Base-by-base conservation (phyloP, 1,140 invertebrate species). In the Listronotus bonariensis region DNA sequence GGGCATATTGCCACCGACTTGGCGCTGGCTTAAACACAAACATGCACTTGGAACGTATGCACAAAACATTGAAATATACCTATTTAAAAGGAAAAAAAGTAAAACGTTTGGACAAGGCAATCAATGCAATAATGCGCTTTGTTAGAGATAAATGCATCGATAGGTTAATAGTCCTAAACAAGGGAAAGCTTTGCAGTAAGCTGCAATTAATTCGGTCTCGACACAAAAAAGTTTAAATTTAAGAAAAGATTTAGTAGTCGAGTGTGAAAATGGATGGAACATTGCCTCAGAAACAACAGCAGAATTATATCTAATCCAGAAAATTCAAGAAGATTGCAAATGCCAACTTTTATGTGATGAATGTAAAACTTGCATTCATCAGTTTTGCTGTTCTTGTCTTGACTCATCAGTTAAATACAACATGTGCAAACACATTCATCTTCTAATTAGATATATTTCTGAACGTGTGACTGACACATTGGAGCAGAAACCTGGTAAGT, bases 401-500 rank as follows among this genome's bases (percentile, higher is more conserved):
- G 66, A 70, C 54, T 49, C 31, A 0, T 36, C 5, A 10, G 41
- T 70, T 14, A 32, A 46, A 32, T 65, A 57, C 56, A 70, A 68
- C 46, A 70, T 68, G 66, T 70, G 69, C 31, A 68, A 70, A 58
- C 67, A 70, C 38, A 66, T 68, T 17, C 61, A 70, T 31, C 20
- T 26, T 26, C 20, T 26, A 26, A 26, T 26, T 5, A 26, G 20
- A 5, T 26, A 26, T 26, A 26, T 26, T 26, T 26, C 20, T 26
- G 2, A 26, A 26, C 5, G 20, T 26, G 2, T 26, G 5, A 26
- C 20, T 26, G 20, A 26, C 20, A 26, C 20, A 26, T 5, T 26
- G 20, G 20, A 26, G 20, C 20, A 26, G 5, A 5, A 26, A 26
- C 20, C 20, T 26, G 20, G 20, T 26, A 26, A 26, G 20, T 26